Evolutionary conservation across 2,113 vertebrate genomes (phyloP).

Genomic region (Labeo rohita): DNA sequence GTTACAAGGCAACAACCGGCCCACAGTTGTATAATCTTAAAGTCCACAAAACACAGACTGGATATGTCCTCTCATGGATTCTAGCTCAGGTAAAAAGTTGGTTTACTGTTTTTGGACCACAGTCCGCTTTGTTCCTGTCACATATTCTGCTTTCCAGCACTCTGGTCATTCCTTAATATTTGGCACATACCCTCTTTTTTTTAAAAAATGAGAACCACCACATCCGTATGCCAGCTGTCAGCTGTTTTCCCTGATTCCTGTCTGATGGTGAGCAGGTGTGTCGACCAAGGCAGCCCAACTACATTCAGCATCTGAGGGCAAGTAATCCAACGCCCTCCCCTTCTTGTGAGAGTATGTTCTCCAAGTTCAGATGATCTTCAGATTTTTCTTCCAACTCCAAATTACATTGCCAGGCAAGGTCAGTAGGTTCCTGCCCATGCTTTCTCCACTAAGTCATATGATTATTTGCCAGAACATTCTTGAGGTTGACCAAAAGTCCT

Average conservation of each 20-base stretch:
- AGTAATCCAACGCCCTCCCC: neutral
- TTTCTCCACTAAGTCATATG: too few relatives aligned
- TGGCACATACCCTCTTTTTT: neutral
- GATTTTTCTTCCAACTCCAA: neutral
- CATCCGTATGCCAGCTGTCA: neutral
- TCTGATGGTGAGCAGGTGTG: neutral
- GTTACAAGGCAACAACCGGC: too few relatives aligned
- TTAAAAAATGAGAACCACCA: neutral
- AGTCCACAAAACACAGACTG: neutral
- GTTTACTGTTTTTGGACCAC: too few relatives aligned
- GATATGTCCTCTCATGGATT: neutral
- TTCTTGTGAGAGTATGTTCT: neutral
- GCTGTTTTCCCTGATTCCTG: too few relatives aligned
- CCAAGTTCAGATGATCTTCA: neutral
- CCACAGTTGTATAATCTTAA: neutral
- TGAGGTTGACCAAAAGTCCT: too few relatives aligned
- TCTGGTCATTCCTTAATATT: neutral
- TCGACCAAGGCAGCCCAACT: neutral
- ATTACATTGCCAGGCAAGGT: too few relatives aligned
- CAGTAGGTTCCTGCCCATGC: too few relatives aligned
- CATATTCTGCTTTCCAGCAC: neutral
- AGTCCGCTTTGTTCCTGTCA: neutral
- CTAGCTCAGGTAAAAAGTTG: neutral
- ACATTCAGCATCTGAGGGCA: neutral
- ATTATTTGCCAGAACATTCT: too few relatives aligned